A percentile compares a stretch with the other conserved stretches of the same genome.
Conservation (phyloP, 2,797 vertebrate species). For the Leptodactylus fallax region DNA sequence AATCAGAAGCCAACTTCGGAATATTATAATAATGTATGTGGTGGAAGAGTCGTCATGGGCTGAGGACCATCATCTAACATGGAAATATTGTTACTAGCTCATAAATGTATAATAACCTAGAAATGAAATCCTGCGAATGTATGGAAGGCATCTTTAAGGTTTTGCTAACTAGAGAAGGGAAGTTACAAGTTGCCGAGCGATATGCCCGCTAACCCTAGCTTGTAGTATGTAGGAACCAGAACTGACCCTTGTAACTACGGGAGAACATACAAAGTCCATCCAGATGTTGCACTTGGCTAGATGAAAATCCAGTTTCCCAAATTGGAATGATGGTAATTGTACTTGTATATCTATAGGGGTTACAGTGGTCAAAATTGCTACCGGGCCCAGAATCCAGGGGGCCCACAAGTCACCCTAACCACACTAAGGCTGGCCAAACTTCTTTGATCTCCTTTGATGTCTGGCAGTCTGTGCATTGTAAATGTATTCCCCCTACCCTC, state of each 20-base stretch:
- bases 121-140: neutral
- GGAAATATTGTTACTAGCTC: neutral
- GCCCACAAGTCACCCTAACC: no score
- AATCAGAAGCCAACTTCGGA: constrained; percentile 22
- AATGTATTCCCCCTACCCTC: no score
- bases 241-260: neutral
- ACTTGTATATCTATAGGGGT: no score
- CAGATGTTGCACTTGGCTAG: neutral
- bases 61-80: neutral
- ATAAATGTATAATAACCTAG: constrained; percentile 7
- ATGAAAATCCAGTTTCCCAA: neutral
- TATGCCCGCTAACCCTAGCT: neutral
- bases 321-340: no score
- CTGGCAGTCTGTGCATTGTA: no score
- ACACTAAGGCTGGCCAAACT: no score
- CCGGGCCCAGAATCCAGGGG: no score
- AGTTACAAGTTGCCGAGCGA: neutral
- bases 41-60: neutral
- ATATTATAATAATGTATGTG: constrained; percentile 30
- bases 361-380: no score
- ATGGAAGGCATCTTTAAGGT: neutral
- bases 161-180: neutral
- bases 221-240: neutral
- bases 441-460: no score
- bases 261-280: neutral